phyloP scores from a whole-genome alignment of 2,888 invertebrate species.

The Chymomyza fuscimana region DNA sequence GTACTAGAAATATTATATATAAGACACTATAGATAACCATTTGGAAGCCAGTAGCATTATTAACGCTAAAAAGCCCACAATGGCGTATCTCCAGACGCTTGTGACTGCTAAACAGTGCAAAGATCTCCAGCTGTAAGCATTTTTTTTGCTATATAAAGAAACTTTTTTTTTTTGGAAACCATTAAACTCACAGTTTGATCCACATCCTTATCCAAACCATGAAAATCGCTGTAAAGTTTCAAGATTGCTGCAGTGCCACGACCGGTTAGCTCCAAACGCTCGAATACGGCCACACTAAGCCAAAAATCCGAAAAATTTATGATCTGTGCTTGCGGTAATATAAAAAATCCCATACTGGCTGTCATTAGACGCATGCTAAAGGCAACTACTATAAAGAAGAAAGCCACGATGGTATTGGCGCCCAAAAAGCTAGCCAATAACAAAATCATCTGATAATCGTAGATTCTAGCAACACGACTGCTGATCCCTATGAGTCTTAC shows the following conservation, averaged over 20 bases:
- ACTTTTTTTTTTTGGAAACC: neutral
- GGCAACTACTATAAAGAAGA: conserved; percentile 34
- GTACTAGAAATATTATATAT: conserved; percentile 48
- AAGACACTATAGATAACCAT: conserved; percentile 39
- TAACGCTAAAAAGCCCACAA: conserved; percentile 43
- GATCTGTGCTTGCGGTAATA: conserved; percentile 18
- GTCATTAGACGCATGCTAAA: conserved; percentile 17
- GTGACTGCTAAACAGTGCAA: conserved; percentile 42
- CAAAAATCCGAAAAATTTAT: conserved; percentile 50
- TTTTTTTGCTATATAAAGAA: fast-evolving
- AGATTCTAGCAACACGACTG: conserved; percentile 23
- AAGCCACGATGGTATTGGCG: conserved; percentile 40
- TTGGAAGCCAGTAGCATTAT: conserved; percentile 49
- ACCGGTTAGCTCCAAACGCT: conserved; percentile 29
- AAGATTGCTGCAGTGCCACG: conserved; percentile 33
- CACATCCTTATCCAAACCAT: conserved; percentile 16
- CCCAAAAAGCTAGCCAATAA: conserved; percentile 24
- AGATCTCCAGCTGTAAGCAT: conserved; percentile 34
- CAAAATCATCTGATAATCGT: conserved; percentile 31
- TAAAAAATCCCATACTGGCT: neutral
- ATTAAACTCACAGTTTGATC: conserved; percentile 31
- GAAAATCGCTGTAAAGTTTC: conserved; percentile 26
- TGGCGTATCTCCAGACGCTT: conserved; percentile 28
- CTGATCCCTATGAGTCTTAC: conserved; percentile 32
- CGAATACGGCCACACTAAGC: conserved; percentile 40